Evolutionary conservation across 2,888 invertebrate genomes (phyloP), one percentile per base, ranked within the genome.

Genomic region (Augiades crinisus): DNA sequence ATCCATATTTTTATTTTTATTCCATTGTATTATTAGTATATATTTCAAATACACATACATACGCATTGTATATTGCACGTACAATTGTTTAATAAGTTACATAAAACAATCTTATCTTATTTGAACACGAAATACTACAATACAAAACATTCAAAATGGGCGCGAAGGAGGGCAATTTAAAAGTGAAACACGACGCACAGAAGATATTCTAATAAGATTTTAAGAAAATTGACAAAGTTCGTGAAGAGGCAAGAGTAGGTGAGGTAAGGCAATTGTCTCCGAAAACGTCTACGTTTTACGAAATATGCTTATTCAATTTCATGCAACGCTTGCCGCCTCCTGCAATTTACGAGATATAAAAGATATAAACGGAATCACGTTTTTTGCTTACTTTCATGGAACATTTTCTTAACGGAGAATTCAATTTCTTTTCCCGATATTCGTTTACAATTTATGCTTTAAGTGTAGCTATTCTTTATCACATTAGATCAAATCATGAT

Each of bases 241-340:
- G 83, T 81, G 75, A 83, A 78, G 78, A 83, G 81, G 78, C 83
- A 72, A 71, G 81, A 88, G 86, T 86, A 87, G 89, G 88, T 89
- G 89, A 89, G 87, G 88, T 88, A 88, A 88, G 89, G 88, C 89
- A 89, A 89, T 89, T 89, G 89, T 89, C 88, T 89, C 86, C 80
- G 69, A 88, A 88, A 89, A 89, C 88, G 89, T 78, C 87, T 87
- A 78, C 89, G 78, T 89, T 89, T 89, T 89, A 86, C 89, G 89
- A 88, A 89, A 89, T 89, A 88, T 88, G 89, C 89, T 89, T 89
- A 89, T 89, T 89, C 89, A 89, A 89, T 89, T 89, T 89, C 89
- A 89, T 89, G 89, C 89, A 89, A 89, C 87, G 89, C 87, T 89
- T 89, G 85, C 84, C 89, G 85, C 86, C 89, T 89, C 89, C 87